Base-by-base conservation (phyloP, 1,140 invertebrate species). In the Pseudomyrmex pallidus region DNA sequence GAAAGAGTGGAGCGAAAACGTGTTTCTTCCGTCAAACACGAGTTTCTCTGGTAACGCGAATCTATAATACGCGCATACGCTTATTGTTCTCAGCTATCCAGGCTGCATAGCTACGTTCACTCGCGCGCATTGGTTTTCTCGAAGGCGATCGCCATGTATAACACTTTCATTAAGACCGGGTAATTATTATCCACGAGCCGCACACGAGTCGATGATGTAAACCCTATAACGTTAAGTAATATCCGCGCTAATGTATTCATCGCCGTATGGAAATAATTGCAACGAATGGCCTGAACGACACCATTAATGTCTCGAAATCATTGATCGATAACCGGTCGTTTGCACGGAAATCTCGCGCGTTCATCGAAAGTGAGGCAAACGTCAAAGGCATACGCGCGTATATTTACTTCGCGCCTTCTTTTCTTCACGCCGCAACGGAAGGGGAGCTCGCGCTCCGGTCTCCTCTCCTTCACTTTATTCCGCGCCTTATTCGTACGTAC, bases 401-500 rank as follows among this genome's bases (percentile, higher is more conserved):
- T 68, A 77, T 63, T 25, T 44, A 22, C 22, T 76, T 48, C 8
- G 15, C 9, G 35, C 7, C 25, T 7, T 3, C 22, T 67, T 44
- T 67, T 63, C 35, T 46, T 3, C 1, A 13, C 35, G 35, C 56
- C 25, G 17, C 25, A 44, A 72, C 54, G 35, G 25, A 48, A 48
- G 9, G 20, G 35, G 35, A 35, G 35, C 35, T 35, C 35, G 35
- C 35, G 35, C 35, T 35, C 35, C 35, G 35, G 35, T 35, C 62
- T 12, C 12, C 8, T 52, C 17, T 22, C n/a, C 59, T 54, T 56
- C 44, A 35, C 56, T 50, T 59, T 7, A 50, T 15, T 10, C 13
- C 35, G 48, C 20, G 9, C 76, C 54, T 59, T 77, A 77, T 72
- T 88, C 46, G 83, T 89, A 77, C 83, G 76, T 82, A 78, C 61